Evolutionary conservation across 2,888 invertebrate genomes (phyloP).

Genomic region (Leucania comma): DNA sequence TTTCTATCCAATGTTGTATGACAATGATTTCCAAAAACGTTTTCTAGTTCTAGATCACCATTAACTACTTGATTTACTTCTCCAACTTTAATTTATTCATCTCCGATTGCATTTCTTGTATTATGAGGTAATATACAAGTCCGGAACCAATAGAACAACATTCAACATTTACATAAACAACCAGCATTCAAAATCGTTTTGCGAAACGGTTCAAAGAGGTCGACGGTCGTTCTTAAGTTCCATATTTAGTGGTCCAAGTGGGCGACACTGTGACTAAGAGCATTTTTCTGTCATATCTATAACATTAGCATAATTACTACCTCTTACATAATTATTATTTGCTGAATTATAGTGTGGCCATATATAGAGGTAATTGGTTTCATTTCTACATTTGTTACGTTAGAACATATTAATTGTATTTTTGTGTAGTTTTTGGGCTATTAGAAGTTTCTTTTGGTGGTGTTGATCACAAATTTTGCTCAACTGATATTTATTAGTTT

Average conservation of each 20-base stretch:
- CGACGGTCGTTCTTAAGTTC: constrained; percentile 26
- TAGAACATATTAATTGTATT: constrained; percentile 44
- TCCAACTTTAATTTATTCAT: constrained; percentile 21
- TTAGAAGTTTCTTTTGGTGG: constrained; percentile 25
- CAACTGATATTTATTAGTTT: constrained; percentile 33
- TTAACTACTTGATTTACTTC: neutral
- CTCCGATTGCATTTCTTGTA: constrained; percentile 28
- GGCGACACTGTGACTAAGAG: constrained; percentile 48
- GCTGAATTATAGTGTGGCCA: constrained; percentile 42
- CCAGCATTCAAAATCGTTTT: constrained; percentile 37
- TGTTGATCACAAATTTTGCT: constrained; percentile 2
- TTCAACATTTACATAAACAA: constrained; percentile 37
- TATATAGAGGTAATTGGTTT: constrained; percentile 44
- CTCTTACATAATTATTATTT: constrained; percentile 45
- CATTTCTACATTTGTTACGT: constrained; percentile 34
- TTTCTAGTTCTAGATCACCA: neutral
- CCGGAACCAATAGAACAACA: constrained; percentile 37
- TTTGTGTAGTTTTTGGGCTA: constrained; percentile 34
- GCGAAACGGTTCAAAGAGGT: constrained; percentile 52
- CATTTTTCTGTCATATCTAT: constrained; percentile 56
- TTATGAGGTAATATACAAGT: constrained; percentile 27
- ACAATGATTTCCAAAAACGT: neutral
- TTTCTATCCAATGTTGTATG: neutral
- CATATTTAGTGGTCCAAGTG: constrained; percentile 50
- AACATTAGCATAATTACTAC: constrained; percentile 58